Evolutionary conservation across 1,140 invertebrate species (phyloP).

Genomic region (Scaptomyza montana): DNA sequence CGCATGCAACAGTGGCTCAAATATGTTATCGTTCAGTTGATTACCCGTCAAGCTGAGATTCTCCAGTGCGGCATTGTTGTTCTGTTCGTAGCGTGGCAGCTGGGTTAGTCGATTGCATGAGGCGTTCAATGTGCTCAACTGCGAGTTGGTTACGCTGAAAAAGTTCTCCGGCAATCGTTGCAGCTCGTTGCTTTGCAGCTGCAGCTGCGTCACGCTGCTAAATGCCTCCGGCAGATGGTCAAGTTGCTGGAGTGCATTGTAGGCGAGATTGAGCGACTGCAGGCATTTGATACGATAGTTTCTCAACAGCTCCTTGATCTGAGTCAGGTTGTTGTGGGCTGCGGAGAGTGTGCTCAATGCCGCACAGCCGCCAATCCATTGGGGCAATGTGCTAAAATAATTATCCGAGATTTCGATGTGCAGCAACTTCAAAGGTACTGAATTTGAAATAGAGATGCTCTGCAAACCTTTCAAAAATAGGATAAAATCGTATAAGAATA

Average conservation of each 20-base stretch:
- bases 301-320: constrained; percentile 89
- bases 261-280: constrained; percentile 89
- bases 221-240: constrained; percentile 88
- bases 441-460: constrained; percentile 59
- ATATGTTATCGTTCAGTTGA: constrained; percentile 89
- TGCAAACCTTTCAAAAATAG: constrained; percentile 76
- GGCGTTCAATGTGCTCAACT: constrained; percentile 89
- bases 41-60: constrained; percentile 91
- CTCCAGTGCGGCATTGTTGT: constrained; percentile 87
- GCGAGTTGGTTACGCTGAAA: constrained; percentile 88
- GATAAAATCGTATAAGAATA: too few relatives aligned
- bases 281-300: constrained; percentile 89
- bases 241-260: constrained; percentile 89
- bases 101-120: constrained; percentile 90
- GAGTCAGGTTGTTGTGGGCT: constrained; percentile 89
- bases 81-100: constrained; percentile 86
- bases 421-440: constrained; percentile 86
- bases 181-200: constrained; percentile 91
- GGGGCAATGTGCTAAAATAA: constrained; percentile 89
- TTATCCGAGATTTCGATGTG: constrained; percentile 92
- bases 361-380: constrained; percentile 91
- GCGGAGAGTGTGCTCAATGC: constrained; percentile 89
- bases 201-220: constrained; percentile 88
- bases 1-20: constrained; percentile 88
- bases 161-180: constrained; percentile 90